Evolutionary conservation across 2,888 invertebrate genomes (phyloP).

Genomic region (Eilema griseolum): DNA sequence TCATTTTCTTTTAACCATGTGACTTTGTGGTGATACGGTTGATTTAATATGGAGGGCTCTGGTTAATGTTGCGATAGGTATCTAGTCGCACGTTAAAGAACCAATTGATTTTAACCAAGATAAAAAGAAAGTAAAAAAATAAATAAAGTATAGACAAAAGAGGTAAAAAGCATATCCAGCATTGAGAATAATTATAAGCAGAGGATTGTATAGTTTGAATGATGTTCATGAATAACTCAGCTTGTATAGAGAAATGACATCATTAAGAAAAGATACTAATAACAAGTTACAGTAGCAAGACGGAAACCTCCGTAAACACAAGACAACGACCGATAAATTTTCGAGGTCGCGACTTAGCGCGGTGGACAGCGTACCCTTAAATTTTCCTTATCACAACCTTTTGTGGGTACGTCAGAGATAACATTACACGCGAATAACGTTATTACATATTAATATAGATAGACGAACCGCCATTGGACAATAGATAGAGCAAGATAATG

Average conservation of each 20-base stretch:
- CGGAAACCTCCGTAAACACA: conserved; percentile 70
- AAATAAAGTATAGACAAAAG: neutral
- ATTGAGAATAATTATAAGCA: neutral
- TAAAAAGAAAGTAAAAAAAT: neutral
- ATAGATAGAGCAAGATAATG: conserved; percentile 28
- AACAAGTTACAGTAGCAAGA: conserved; percentile 35
- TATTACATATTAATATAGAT: conserved; percentile 53
- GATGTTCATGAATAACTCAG: conserved; percentile 9
- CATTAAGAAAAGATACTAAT: conserved; percentile 35
- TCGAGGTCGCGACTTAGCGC: conserved; percentile 63
- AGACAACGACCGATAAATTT: conserved; percentile 79
- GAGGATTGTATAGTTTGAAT: neutral
- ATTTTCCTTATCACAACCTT: conserved; percentile 67
- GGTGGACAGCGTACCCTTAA: conserved; percentile 63
- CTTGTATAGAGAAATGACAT: conserved; percentile 31
- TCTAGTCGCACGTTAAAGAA: neutral
- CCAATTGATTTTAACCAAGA: neutral
- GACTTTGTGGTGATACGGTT: neutral
- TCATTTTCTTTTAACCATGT: neutral
- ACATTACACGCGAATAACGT: conserved; percentile 53
- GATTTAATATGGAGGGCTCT: neutral
- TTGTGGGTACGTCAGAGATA: conserved; percentile 63
- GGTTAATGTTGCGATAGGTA: neutral
- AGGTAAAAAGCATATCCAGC: neutral
- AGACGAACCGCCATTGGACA: conserved; percentile 30